These are phyloP conservation scores for Nettapus auritus DNA, from an alignment of 2,113 vertebrate species.

Conservation along the genomic window DNA sequence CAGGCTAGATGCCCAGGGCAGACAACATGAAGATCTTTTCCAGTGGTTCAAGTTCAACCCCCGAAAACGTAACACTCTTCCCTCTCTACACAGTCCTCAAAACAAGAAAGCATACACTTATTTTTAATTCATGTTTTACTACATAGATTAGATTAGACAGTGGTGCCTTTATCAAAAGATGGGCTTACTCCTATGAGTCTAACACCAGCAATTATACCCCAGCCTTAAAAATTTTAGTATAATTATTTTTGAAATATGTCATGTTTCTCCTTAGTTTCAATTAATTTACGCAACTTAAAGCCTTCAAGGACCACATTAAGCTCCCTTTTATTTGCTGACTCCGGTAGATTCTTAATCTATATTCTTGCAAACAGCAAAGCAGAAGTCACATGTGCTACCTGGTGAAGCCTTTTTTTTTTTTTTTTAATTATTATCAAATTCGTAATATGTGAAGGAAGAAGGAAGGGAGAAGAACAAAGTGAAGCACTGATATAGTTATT, in stretches of 20 bases:
- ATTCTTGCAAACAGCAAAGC: not conserved
- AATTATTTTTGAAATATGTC: not conserved
- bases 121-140: not conserved
- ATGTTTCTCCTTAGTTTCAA: not conserved
- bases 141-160: not conserved
- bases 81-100: not conserved
- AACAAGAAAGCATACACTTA: not conserved
- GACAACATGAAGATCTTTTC: not conserved
- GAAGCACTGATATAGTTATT: not conserved
- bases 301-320: not conserved
- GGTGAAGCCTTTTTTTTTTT: not conserved
- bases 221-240: not conserved
- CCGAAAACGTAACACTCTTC: not conserved
- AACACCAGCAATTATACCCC: not conserved
- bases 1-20: not conserved
- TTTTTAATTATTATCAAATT: not conserved
- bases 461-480: not conserved
- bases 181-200: not conserved
- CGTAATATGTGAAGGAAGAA: accelerated
- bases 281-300: not conserved
- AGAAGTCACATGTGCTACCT: not conserved
- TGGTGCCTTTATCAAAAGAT: not conserved
- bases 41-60: not conserved
- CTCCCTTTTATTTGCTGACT: not conserved
- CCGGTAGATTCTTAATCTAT: not conserved